These are phyloP conservation scores for Pristis pectinata DNA, from an alignment of 2,797 vertebrate species.

Conservation along the genomic window DNA sequence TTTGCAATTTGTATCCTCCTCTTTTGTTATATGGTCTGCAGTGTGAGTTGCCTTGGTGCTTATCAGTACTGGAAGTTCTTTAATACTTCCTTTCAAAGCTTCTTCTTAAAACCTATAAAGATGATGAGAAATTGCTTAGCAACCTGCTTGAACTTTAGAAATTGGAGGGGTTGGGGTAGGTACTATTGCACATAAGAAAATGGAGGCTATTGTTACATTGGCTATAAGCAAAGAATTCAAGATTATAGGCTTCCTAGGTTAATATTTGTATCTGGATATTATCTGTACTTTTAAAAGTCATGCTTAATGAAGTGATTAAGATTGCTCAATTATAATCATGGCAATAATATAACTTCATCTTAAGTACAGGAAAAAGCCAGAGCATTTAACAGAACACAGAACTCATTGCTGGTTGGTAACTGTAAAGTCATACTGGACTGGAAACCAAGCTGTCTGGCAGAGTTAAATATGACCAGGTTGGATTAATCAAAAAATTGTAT, in stretches of 20 bases:
- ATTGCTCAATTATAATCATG: not conserved
- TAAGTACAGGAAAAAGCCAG: not conserved
- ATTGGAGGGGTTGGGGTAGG: not conserved
- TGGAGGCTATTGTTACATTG: not conserved
- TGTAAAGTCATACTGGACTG: not conserved
- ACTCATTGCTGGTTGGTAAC: conserved; percentile 3
- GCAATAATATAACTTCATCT: not conserved
- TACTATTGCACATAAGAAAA: not conserved
- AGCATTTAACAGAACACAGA: not conserved
- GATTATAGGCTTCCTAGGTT: not conserved
- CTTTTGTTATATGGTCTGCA: not conserved
- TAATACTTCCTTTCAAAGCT: not conserved
- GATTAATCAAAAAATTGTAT: conserved; percentile 33
- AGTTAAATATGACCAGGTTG: conserved; percentile 19
- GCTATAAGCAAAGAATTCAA: not conserved
- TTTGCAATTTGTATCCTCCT: not conserved
- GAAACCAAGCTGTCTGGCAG: not conserved
- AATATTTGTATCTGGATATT: conserved; percentile 14
- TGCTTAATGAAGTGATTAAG: conserved; percentile 25
- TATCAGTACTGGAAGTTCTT: not conserved
- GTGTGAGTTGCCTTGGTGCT: not conserved
- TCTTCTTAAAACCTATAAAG: not conserved
- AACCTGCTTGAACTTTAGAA: not conserved
- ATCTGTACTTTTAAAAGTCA: not conserved
- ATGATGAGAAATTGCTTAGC: not conserved